Conservation (phyloP, 2,797 vertebrate species). For the Peromyscus eremicus region DNA sequence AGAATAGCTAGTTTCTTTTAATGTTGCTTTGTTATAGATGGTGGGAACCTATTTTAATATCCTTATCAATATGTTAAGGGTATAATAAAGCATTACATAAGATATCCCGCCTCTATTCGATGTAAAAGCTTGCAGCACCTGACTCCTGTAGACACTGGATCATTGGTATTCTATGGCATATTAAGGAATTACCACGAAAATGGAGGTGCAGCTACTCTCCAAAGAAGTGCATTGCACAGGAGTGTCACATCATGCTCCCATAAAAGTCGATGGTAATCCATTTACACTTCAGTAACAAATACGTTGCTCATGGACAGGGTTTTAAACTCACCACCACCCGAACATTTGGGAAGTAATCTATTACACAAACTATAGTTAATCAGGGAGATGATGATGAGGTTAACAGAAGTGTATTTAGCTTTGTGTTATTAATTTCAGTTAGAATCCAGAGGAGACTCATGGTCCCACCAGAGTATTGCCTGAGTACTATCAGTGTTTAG, state of each 20-base stretch:
- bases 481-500: slow-evolving; percentile 63
- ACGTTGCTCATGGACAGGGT: slow-evolving; percentile 73
- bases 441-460: slow-evolving; percentile 64
- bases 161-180: not conserved
- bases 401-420: not conserved
- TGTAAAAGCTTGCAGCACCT: not conserved
- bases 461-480: slow-evolving; percentile 76
- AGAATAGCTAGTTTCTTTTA: not conserved
- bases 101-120: not conserved
- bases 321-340: slow-evolving; percentile 63
- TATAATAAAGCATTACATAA: slow-evolving; percentile 51
- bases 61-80: slow-evolving; percentile 3
- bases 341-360: slow-evolving; percentile 79
- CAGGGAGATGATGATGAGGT: slow-evolving; percentile 43
- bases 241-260: not conserved
- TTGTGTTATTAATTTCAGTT: slow-evolving; percentile 51
- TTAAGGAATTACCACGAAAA: not conserved
- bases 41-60: slow-evolving; percentile 39
- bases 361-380: slow-evolving; percentile 69
- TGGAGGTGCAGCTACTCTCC: not conserved
- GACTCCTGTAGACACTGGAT: not conserved
- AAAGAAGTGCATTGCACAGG: not conserved
- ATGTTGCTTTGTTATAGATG: not conserved
- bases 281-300: slow-evolving; percentile 39
- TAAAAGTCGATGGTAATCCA: slow-evolving; percentile 5